Evolutionary conservation across 2,888 invertebrate species (phyloP).

Genomic region (Papilio protenor): DNA sequence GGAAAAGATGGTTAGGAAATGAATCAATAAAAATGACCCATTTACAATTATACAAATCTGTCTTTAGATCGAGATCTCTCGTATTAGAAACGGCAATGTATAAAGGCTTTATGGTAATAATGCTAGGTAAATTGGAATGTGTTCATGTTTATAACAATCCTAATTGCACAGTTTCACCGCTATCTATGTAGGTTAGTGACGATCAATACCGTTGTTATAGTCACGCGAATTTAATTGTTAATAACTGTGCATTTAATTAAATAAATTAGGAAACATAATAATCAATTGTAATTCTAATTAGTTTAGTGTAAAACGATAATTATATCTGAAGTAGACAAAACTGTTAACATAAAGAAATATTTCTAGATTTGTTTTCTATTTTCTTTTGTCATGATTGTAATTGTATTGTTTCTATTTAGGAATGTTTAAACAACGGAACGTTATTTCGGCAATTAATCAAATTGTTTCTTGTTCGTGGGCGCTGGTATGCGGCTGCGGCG

Average conservation of each 20-base stretch:
- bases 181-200: slow-evolving; percentile 25
- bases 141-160: neutral
- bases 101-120: neutral
- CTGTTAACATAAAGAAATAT: neutral
- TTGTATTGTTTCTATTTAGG: neutral
- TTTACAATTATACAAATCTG: neutral
- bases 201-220: neutral
- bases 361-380: neutral
- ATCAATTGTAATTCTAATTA: neutral
- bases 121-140: neutral
- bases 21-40: neutral
- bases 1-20: neutral
- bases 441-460: slow-evolving; percentile 17
- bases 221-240: neutral
- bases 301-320: neutral
- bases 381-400: neutral
- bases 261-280: neutral
- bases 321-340: neutral
- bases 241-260: neutral
- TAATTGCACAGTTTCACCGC: slow-evolving; percentile 5
- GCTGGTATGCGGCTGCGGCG: slow-evolving; percentile 73
- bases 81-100: neutral
- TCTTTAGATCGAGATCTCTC: neutral
- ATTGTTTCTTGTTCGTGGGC: slow-evolving; percentile 48
- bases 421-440: slow-evolving; percentile 14